These are phyloP conservation scores for Parasteatoda tepidariorum DNA, from an alignment of 1,140 invertebrate genomes.

Conservation along the genomic window DNA sequence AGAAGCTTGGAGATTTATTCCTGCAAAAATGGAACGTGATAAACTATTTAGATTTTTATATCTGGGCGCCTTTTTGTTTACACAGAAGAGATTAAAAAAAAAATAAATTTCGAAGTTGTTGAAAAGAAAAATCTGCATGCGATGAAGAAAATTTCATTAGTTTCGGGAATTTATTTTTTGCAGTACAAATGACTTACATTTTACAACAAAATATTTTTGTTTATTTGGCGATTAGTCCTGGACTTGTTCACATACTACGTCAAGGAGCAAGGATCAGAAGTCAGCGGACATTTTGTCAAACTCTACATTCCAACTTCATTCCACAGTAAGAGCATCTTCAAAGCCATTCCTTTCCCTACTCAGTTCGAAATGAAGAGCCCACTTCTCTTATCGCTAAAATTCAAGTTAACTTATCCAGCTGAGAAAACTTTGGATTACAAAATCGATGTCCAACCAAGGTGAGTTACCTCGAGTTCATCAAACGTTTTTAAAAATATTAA, in stretches of 20 bases:
- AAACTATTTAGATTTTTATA: too few relatives aligned
- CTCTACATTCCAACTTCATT: slow-evolving; percentile 14
- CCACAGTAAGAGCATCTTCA: background rate
- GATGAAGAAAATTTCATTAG: too few relatives aligned
- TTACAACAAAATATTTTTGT: background rate
- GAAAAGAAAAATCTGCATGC: too few relatives aligned
- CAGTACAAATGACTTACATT: background rate
- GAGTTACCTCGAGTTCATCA: too few relatives aligned
- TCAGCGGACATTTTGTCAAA: background rate
- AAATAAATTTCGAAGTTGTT: too few relatives aligned
- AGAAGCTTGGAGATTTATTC: too few relatives aligned
- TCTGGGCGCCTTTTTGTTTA: too few relatives aligned
- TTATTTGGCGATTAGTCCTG: background rate
- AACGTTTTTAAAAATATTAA: too few relatives aligned
- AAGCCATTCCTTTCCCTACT: slow-evolving; percentile 6
- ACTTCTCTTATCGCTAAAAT: slow-evolving; percentile 18
- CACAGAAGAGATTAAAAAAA: too few relatives aligned
- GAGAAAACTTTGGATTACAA: background rate
- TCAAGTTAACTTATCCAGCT: background rate
- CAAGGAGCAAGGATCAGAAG: too few relatives aligned
- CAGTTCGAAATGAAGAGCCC: slow-evolving; percentile 35
- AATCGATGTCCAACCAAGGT: background rate
- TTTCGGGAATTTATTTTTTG: too few relatives aligned
- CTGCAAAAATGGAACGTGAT: too few relatives aligned
- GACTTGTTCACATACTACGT: background rate